Base-by-base conservation (phyloP, 2,888 invertebrate genomes). In the Nymphalis polychloros region DNA sequence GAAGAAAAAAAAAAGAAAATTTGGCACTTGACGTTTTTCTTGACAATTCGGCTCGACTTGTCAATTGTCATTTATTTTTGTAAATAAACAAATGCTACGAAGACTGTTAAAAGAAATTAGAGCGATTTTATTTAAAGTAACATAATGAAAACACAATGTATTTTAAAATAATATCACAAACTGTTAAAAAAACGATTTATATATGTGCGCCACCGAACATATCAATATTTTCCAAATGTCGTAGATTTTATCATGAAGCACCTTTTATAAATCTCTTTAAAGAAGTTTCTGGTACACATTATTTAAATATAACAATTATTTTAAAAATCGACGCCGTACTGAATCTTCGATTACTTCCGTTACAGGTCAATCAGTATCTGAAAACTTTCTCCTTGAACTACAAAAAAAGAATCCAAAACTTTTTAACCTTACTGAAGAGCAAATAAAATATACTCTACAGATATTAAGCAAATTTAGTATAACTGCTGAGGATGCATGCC, bases 401-500 rank as follows among this genome's bases (percentile, higher is more conserved):
- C 86, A 82, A 71, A 85, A 81, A 67, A 87, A 82, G 65, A 85
- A 91, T 73, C 90, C 90, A 23, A 84, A 85, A 62, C 79, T 93
- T 50, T 82, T 86, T 19, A 81, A 76, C 19, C 73, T 92, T 2
- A 85, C 79, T 57, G 69, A 82, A 63, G 81, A 87, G 6, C 79
- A 83, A 17, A 73, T 93, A 53, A 83, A 89, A 70, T 83, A 78
- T 59, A 82, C 86, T 1, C 74, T 92, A 46, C 80, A 87, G 67
- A 84, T 89, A 72, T 73, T 92, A 57, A 71, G 84, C 63, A 89
- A 89, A 72, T 88, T 93, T 53, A 86, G 90, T 6, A 94, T 94
- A 63, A 84, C 86, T 0, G 82, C 92, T 2, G 75, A 88, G 31
- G 94, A 94, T 35, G 94, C 95, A 19, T 86, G 94, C 52, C 71